Evolutionary conservation across 2,888 invertebrate species (phyloP).

Genomic region (Eristalis intricaria): DNA sequence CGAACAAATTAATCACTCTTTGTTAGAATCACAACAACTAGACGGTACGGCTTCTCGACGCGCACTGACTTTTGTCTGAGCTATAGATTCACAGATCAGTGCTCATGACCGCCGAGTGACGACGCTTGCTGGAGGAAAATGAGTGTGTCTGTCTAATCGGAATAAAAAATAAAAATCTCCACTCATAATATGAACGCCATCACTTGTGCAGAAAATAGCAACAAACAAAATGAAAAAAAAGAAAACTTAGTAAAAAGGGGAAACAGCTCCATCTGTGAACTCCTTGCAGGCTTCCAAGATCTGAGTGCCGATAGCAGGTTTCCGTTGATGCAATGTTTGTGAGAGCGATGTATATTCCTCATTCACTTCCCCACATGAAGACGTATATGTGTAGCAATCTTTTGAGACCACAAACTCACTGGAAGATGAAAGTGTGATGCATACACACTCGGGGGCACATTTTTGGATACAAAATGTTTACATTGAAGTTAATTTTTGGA

Average conservation of each 20-base stretch:
- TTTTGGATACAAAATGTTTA: not conserved
- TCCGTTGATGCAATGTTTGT: constrained; percentile 61
- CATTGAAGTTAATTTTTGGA: not conserved
- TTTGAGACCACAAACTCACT: constrained; percentile 12
- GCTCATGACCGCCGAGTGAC: constrained; percentile 8
- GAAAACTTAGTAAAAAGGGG: constrained; percentile 2
- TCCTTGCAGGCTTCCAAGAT: constrained; percentile 8
- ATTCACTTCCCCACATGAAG: not conserved
- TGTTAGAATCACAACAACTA: constrained; percentile 22
- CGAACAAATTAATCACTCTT: constrained; percentile 10
- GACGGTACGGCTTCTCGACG: constrained; percentile 35
- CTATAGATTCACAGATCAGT: constrained; percentile 36
- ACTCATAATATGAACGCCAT: constrained; percentile 50
- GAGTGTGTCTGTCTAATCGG: constrained; percentile 49
- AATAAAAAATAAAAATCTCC: constrained; percentile 43
- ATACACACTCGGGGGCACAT: not conserved
- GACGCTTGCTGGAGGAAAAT: constrained; percentile 44
- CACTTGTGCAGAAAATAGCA: constrained; percentile 56
- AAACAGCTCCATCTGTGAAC: constrained; percentile 22
- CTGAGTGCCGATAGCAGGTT: constrained; percentile 47
- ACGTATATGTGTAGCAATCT: not conserved
- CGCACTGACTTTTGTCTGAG: constrained; percentile 40
- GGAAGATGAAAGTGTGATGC: constrained; percentile 54
- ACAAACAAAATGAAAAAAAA: constrained; percentile 5
- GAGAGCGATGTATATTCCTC: constrained; percentile 40